phyloP scores from a whole-genome alignment of 2,797 vertebrate species.

The Spizella passerina region DNA sequence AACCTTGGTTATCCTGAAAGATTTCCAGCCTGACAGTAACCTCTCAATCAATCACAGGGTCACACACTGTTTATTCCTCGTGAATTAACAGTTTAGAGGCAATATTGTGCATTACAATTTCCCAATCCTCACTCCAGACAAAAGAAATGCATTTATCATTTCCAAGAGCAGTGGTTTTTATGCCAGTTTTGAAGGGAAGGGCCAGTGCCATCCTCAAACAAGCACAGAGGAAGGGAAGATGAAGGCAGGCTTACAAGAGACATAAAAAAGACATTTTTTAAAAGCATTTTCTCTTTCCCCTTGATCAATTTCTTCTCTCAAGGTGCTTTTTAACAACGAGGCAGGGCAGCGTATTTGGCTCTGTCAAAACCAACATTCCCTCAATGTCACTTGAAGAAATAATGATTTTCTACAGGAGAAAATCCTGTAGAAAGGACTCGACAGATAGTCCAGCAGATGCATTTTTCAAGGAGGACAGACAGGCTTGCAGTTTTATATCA shows the following conservation, averaged over 20 bases:
- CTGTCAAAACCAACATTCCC: conserved; percentile 15
- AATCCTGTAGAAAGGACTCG: background rate
- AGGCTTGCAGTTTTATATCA: background rate
- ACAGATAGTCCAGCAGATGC: background rate
- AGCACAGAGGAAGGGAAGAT: background rate
- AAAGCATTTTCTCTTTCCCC: background rate
- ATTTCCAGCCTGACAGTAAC: background rate
- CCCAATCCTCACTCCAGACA: background rate
- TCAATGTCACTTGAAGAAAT: conserved; percentile 26
- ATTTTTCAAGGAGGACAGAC: conserved; percentile 30
- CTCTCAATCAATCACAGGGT: background rate
- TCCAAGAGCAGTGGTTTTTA: background rate
- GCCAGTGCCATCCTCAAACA: background rate
- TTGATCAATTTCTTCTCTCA: conserved; percentile 10
- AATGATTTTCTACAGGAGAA: conserved; percentile 26
- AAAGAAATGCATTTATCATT: background rate
- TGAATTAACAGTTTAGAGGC: background rate
- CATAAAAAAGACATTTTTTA: background rate
- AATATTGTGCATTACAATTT: background rate
- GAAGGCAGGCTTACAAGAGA: background rate
- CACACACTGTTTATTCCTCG: background rate
- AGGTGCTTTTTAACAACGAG: conserved; percentile 1
- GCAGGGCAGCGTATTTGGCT: background rate
- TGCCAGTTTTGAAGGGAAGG: background rate
- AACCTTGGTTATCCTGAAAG: background rate